A percentile compares a stretch with the other conserved stretches of the same genome.
Conservation (phyloP, 2,888 invertebrate species). For the Lasioglossum leucozonium region DNA sequence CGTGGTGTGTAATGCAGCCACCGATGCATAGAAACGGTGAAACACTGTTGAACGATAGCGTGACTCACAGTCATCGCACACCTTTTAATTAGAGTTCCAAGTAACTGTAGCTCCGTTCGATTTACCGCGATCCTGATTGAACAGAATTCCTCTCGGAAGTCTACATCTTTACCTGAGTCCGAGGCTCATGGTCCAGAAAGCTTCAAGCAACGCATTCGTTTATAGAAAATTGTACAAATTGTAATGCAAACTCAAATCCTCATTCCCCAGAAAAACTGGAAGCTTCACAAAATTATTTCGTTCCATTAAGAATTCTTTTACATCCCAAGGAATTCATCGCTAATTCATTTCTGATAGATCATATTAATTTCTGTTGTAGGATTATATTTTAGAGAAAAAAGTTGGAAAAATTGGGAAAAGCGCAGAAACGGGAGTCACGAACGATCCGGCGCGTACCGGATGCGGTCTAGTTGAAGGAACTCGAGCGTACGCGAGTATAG, state of each 20-base stretch:
- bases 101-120: neutral
- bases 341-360: too few species aligned
- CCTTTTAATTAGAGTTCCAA: conserved; percentile 7
- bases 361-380: neutral
- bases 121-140: neutral
- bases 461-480: conserved; percentile 51
- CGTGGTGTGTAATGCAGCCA: neutral
- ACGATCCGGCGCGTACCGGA: conserved; percentile 54
- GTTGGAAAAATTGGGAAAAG: neutral
- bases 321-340: too few species aligned
- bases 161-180: neutral
- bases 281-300: neutral
- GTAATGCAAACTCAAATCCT: neutral
- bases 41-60: neutral
- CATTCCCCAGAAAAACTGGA: too few species aligned
- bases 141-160: neutral
- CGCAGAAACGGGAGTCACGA: conserved; percentile 25
- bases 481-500: conserved; percentile 51
- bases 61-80: conserved; percentile 8
- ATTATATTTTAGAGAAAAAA: neutral
- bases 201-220: neutral
- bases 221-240: neutral
- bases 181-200: neutral
- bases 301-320: neutral
- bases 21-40: neutral